Evolutionary conservation across 2,888 invertebrate species (phyloP).

Genomic region (Cepaea hortensis): DNA sequence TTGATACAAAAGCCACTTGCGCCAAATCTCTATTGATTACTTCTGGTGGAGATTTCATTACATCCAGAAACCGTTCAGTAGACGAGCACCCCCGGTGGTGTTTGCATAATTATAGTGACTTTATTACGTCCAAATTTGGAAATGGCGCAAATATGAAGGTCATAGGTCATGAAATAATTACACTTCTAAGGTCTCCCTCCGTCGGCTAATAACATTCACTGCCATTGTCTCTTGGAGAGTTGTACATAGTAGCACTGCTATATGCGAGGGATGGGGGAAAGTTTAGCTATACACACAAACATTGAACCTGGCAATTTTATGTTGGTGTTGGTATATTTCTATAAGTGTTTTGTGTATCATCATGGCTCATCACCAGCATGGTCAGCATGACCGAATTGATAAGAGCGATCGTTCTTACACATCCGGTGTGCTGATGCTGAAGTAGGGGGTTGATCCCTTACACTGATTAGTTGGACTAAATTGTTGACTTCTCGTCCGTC

Average conservation of each 20-base stretch:
- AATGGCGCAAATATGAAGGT: slow-evolving; percentile 39
- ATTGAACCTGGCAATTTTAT: too few relatives aligned
- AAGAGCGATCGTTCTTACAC: too few relatives aligned
- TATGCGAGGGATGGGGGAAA: background rate
- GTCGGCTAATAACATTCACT: slow-evolving; percentile 28
- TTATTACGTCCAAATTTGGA: slow-evolving; percentile 24
- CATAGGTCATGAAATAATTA: slow-evolving; percentile 40
- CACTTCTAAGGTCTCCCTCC: slow-evolving; percentile 37
- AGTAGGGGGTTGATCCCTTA: too few relatives aligned
- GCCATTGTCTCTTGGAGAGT: background rate
- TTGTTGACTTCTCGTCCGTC: too few relatives aligned
- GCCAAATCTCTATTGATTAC: slow-evolving; percentile 14
- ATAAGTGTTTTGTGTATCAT: too few relatives aligned
- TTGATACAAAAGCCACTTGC: background rate
- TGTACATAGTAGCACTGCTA: background rate
- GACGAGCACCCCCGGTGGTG: background rate
- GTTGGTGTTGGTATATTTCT: too few relatives aligned
- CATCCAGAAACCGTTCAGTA: slow-evolving; percentile 3
- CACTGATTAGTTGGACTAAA: too few relatives aligned
- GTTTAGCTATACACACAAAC: too few relatives aligned
- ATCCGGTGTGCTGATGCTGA: too few relatives aligned
- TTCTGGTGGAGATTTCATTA: background rate
- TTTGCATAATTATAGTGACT: slow-evolving; percentile 29
- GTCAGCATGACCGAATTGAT: too few relatives aligned
- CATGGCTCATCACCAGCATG: too few relatives aligned